These are phyloP conservation scores for Ciconia boyciana DNA, from an alignment of 2,113 vertebrate genomes.

Conservation along the genomic window DNA sequence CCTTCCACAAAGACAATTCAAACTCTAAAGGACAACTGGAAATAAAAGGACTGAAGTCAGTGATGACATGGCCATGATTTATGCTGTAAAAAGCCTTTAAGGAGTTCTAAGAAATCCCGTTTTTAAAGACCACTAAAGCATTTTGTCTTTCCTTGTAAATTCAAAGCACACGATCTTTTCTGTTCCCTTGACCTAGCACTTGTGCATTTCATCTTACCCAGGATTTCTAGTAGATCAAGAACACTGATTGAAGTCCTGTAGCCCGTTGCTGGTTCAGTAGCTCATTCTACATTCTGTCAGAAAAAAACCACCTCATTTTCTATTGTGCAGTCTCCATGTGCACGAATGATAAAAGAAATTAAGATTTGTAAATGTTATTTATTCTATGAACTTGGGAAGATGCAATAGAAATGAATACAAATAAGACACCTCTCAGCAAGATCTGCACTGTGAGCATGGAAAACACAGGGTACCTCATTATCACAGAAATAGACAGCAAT, in stretches of 20 bases:
- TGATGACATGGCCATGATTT: neutral
- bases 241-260: neutral
- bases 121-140: constrained; percentile 41
- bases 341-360: constrained; percentile 59
- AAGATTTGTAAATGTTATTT: constrained; percentile 58
- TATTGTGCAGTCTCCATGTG: neutral
- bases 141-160: constrained; percentile 46
- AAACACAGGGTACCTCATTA: constrained; percentile 53
- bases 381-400: constrained; percentile 16
- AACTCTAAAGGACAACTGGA: neutral
- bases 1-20: neutral
- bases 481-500: constrained; percentile 35
- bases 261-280: neutral
- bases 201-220: neutral
- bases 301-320: neutral
- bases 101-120: constrained; percentile 5
- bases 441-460: neutral
- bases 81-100: constrained; percentile 1
- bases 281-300: neutral
- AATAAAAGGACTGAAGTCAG: constrained; percentile 6
- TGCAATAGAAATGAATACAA: constrained; percentile 49
- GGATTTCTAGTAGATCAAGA: constrained; percentile 24
- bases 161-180: neutral
- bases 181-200: constrained; percentile 25
- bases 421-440: constrained; percentile 39